phyloP scores from a whole-genome alignment of 1,140 invertebrate species.

The Argopecten irradians region DNA sequence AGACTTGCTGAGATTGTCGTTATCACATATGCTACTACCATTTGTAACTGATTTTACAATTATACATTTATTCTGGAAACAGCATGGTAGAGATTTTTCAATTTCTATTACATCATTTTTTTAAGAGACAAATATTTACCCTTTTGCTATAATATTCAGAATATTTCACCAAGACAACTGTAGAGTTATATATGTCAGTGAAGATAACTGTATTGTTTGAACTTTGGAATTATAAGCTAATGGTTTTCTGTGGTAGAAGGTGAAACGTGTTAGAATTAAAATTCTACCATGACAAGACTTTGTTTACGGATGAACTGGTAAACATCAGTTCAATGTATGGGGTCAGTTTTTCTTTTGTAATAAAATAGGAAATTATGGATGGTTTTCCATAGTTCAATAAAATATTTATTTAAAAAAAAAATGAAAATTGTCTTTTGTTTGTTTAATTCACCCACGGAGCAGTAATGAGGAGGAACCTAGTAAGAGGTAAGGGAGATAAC shows the following conservation, averaged over 20 bases:
- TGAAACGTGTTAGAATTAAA: not conserved
- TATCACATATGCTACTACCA: not conserved
- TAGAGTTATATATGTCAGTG: not conserved
- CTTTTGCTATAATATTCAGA: not conserved
- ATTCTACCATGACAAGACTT: not conserved
- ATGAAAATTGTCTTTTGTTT: not conserved
- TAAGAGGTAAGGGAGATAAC: no score
- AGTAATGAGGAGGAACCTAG: no score
- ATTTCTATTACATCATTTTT: not conserved
- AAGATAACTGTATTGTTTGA: not conserved
- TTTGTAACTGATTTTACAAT: not conserved
- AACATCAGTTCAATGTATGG: not conserved
- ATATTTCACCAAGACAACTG: not conserved
- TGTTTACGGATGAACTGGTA: not conserved
- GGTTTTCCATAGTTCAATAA: constrained; percentile 16
- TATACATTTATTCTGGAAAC: not conserved
- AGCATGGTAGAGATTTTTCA: not conserved
- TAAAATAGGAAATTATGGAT: constrained; percentile 19
- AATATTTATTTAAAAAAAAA: not conserved
- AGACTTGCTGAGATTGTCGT: not conserved
- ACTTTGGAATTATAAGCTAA: not conserved
- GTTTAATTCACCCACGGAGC: not conserved
- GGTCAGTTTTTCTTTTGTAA: constrained; percentile 22
- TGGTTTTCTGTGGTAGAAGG: not conserved
- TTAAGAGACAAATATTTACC: constrained; percentile 1